These are phyloP conservation scores for Lepus oiostolus DNA, from an alignment of 2,797 vertebrate species.

Conservation along the genomic window DNA sequence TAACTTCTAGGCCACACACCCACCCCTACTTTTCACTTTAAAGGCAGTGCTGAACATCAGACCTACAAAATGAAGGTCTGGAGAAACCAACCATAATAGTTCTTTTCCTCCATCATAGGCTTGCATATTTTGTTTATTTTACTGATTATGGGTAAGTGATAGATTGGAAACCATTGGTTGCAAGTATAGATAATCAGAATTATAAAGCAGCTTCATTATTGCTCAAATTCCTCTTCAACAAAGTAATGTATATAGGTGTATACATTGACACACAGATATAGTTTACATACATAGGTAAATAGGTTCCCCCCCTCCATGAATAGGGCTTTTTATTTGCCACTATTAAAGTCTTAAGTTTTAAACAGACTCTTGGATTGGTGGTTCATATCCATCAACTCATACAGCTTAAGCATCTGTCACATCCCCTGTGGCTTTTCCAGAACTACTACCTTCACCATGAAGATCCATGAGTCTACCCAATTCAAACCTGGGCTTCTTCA, in stretches of 20 bases:
- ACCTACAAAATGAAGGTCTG: not conserved
- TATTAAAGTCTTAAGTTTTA: not conserved
- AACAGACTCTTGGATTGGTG: not conserved
- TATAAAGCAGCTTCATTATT: constrained; percentile 13
- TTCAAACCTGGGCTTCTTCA: not conserved
- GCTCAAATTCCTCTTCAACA: not conserved
- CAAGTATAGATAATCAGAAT: constrained; percentile 36
- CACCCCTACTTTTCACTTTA: not conserved
- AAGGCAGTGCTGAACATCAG: not conserved
- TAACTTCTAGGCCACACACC: too few species aligned
- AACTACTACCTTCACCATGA: not conserved
- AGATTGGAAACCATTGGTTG: not conserved
- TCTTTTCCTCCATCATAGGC: not conserved
- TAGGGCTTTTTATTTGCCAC: not conserved
- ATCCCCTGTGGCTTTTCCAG: not conserved
- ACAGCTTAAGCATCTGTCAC: not conserved
- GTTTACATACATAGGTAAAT: not conserved
- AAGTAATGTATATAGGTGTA: not conserved
- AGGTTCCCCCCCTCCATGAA: not conserved
- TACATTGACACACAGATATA: not conserved
- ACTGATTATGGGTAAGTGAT: not conserved
- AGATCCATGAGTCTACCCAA: not conserved
- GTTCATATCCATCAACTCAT: not conserved
- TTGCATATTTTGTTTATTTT: constrained; percentile 45
- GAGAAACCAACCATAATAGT: not conserved